Conservation (phyloP, 2,797 vertebrate species). For the Tachyglossus aculeatus region DNA sequence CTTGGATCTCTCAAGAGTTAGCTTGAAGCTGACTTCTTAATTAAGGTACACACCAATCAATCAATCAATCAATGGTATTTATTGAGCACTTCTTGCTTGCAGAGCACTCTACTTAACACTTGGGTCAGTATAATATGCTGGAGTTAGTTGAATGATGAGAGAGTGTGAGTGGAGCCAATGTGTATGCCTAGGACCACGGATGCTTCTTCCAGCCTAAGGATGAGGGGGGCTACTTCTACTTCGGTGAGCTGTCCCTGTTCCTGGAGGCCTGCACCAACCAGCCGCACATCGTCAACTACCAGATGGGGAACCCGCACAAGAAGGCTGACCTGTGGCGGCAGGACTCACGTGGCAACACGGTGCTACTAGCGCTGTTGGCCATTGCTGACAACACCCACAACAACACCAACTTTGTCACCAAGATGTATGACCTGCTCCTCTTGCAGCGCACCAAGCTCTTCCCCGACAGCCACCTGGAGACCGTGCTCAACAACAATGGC, state of each 20-base stretch:
- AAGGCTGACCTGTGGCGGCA: slow-evolving; percentile 92
- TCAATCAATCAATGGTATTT: too few species aligned
- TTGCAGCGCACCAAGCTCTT: slow-evolving; percentile 91
- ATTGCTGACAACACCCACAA: slow-evolving; percentile 97
- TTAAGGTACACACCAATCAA: too few species aligned
- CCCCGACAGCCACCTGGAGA: slow-evolving; percentile 91
- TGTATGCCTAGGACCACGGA: slow-evolving; percentile 92
- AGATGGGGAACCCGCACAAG: slow-evolving; percentile 93
- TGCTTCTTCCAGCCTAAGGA: slow-evolving; percentile 96
- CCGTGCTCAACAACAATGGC: slow-evolving; percentile 94
- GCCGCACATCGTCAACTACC: slow-evolving; percentile 94
- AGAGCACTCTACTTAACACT: too few species aligned
- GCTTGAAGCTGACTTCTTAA: too few species aligned
- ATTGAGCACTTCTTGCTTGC: too few species aligned
- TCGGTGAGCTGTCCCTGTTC: slow-evolving; percentile 96
- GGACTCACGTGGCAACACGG: slow-evolving; percentile 94
- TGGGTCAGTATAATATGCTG: too few species aligned
- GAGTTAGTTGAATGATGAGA: too few species aligned
- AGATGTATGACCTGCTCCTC: slow-evolving; percentile 96
- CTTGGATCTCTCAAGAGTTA: too few species aligned
- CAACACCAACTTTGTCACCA: slow-evolving; percentile 96
- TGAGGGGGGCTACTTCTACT: slow-evolving; percentile 97
- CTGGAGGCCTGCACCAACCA: slow-evolving; percentile 97
- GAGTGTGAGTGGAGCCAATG: slow-evolving; percentile 87
- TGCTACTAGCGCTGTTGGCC: slow-evolving; percentile 92